Evolutionary conservation across 2,888 invertebrate genomes (phyloP).

Genomic region (Polylopha cassiicola): DNA sequence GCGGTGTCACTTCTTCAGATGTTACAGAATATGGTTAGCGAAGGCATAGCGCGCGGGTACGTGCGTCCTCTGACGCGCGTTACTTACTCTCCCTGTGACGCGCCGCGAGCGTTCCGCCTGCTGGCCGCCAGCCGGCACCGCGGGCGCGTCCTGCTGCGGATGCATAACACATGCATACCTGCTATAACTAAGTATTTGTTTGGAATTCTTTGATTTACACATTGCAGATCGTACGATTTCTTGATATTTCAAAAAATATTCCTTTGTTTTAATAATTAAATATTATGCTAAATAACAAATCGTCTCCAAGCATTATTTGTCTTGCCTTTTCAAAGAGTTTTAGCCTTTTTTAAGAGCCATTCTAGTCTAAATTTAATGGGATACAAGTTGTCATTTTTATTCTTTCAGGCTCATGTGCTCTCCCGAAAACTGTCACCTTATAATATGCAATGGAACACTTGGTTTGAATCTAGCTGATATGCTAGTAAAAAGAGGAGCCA

Average conservation of each 20-base stretch:
- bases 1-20: conserved; percentile 34
- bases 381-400: conserved; percentile 2
- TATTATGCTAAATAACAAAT: neutral
- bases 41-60: conserved; percentile 46
- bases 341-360: neutral
- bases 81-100: conserved; percentile 35
- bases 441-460: conserved; percentile 35
- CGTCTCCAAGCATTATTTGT: too few relatives aligned
- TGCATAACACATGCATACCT: conserved; percentile 24
- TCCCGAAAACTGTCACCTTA: conserved; percentile 23
- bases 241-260: too few relatives aligned
- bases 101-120: conserved; percentile 43
- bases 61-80: conserved; percentile 50
- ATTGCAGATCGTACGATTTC: too few relatives aligned
- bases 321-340: too few relatives aligned
- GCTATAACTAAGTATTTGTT: conserved; percentile 27
- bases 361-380: too few relatives aligned
- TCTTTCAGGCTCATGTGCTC: conserved; percentile 25
- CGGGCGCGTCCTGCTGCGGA: conserved; percentile 43
- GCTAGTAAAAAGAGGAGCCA: conserved; percentile 42
- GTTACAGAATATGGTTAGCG: conserved; percentile 37
- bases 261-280: too few relatives aligned
- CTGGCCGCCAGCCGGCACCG: conserved; percentile 42
- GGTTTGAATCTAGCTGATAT: conserved; percentile 37
- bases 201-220: neutral